phyloP scores from a whole-genome alignment of 2,113 vertebrate species.

The Entomyzon cyanotis region DNA sequence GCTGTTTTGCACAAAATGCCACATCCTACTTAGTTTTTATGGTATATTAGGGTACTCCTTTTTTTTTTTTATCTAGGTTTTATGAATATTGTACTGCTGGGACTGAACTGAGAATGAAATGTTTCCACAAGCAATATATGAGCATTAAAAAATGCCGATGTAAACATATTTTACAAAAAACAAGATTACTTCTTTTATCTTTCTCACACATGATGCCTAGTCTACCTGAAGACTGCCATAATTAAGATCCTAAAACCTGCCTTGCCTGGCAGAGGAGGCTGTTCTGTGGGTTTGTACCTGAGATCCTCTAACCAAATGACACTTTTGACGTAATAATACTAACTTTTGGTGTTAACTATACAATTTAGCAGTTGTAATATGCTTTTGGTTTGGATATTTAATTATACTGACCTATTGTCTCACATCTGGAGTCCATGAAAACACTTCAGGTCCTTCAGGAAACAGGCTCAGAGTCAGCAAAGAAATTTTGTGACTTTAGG shows the following conservation, averaged over 20 bases:
- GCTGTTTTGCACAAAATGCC: neutral
- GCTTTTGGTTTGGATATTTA: neutral
- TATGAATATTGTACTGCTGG: neutral
- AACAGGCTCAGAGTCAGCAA: neutral
- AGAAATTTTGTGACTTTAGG: slow-evolving; percentile 29
- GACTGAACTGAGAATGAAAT: neutral
- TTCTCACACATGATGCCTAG: neutral
- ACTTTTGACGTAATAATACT: neutral
- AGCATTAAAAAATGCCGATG: neutral
- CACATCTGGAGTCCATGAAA: slow-evolving; percentile 15
- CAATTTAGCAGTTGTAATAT: neutral
- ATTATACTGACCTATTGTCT: neutral
- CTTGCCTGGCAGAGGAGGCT: neutral
- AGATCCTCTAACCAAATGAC: neutral
- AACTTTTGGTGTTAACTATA: neutral
- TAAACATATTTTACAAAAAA: neutral
- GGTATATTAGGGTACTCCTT: neutral
- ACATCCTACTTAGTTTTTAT: neutral
- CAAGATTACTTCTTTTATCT: neutral
- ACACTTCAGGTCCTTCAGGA: slow-evolving; percentile 7
- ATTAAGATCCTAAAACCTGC: neutral
- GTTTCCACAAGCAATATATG: neutral
- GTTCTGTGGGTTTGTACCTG: neutral
- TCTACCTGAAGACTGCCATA: neutral
- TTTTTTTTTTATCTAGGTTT: neutral